These are phyloP conservation scores for Volucella zonaria DNA, from an alignment of 2,888 invertebrate species.

Conservation along the genomic window DNA sequence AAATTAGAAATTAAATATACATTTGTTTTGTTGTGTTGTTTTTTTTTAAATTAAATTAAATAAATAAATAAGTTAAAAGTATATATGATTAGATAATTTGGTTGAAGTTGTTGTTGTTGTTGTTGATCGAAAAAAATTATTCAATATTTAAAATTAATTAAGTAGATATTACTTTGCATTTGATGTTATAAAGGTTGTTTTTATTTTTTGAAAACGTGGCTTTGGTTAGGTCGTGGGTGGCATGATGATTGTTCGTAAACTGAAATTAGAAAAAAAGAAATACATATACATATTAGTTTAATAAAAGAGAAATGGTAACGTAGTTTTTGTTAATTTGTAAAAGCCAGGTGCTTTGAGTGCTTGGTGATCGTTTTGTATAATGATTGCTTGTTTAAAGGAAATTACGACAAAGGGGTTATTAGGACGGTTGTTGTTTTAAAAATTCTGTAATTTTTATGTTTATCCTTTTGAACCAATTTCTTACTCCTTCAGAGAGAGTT, in stretches of 20 bases:
- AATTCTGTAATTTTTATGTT: too few species aligned
- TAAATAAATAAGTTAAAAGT: slow-evolving; percentile 76
- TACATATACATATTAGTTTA: neutral
- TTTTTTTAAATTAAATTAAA: slow-evolving; percentile 75
- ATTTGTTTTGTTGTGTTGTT: slow-evolving; percentile 47
- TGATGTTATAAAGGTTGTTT: slow-evolving; percentile 59
- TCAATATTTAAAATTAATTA: slow-evolving; percentile 58
- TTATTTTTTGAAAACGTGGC: slow-evolving; percentile 60
- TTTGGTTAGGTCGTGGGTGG: slow-evolving; percentile 72
- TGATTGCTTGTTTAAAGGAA: neutral
- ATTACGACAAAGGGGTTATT: too few species aligned
- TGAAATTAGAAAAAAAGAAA: slow-evolving; percentile 46
- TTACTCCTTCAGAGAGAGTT: too few species aligned
- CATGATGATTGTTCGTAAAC: slow-evolving; percentile 66
- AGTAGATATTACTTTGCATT: slow-evolving; percentile 63
- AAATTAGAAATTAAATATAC: slow-evolving; percentile 66
- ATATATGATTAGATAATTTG: slow-evolving; percentile 78
- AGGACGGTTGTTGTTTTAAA: too few species aligned
- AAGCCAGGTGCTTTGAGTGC: too few species aligned
- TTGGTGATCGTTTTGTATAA: too few species aligned
- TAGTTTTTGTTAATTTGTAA: neutral
- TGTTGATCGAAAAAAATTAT: slow-evolving; percentile 37
- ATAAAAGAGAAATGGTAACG: neutral
- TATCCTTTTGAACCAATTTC: too few species aligned
- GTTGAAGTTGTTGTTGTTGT: slow-evolving; percentile 74